Base-by-base conservation (phyloP, 2,888 invertebrate genomes). In the Chouioia cunea region DNA sequence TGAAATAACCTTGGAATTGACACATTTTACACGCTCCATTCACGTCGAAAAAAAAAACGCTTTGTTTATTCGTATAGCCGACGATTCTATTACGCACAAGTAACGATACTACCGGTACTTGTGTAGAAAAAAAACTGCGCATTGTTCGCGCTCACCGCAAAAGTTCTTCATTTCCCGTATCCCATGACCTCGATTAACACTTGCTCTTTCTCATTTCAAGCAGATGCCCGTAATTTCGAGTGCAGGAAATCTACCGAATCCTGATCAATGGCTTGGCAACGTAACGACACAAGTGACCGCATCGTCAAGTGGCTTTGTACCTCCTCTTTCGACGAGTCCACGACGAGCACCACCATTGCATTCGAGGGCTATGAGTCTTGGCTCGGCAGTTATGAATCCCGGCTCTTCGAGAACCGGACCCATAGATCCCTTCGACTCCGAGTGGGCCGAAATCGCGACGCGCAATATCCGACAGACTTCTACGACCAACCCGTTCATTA, bases 221-320 rank as follows among this genome's bases (percentile, higher is more conserved):
- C 76, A 87, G 81, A 78, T 86, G 20, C 86, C 86, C 73, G 79
- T 85, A 2, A 83, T 86, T 2, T 83, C 87, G 58, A 85, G 88
- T 71, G 78, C 81, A 18, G 77, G 79, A 27, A 82, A 82, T 69
- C 87, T 93, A 82, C 94, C 94, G 27, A 92, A 92, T 84, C 93
- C 94, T 0, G 94, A 94, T 78, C 94, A 94, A 79, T 94, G 94
- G 94, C 86, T 95, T 76, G 93, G 93, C 10, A 90, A 92, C 78
- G 90, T 93, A 54, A 91, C 91, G 15, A 89, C 89, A 75, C 88
- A 89, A 74, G 88, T 87, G 79, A 90, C 89, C 65, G 59, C 75
- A 43, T 65, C 79, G 36, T 76, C 74, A 57, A 78, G 83, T 78
- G n/a, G 15, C 1, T 1, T 43, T 27, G 76, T 77, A 8, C 74